Conservation (phyloP, 2,113 vertebrate genomes). For the Phoenicopterus ruber region DNA sequence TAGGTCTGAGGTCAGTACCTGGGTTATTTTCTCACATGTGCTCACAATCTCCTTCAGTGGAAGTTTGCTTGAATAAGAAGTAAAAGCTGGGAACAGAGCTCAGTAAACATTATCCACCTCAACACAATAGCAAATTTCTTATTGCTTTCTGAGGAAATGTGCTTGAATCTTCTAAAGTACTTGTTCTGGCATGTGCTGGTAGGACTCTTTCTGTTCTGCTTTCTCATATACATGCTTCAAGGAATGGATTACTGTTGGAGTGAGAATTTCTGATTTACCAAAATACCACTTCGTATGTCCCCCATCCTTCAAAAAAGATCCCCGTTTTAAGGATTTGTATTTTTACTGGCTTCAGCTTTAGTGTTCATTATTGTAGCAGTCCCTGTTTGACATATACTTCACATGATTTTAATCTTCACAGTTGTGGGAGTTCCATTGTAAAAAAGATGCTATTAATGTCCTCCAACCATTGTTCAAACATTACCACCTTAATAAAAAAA, state of each 20-base stretch:
- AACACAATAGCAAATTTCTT: background rate
- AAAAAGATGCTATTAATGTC: conserved; percentile 10
- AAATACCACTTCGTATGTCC: background rate
- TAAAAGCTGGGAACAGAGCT: background rate
- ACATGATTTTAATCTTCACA: conserved; percentile 1
- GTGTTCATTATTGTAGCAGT: background rate
- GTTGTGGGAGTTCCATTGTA: background rate
- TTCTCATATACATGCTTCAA: background rate
- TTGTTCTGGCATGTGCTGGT: background rate
- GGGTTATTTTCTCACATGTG: background rate
- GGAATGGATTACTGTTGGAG: background rate
- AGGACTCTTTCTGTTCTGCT: background rate
- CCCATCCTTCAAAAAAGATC: background rate
- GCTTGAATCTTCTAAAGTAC: background rate
- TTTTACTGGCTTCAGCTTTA: background rate
- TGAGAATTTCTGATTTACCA: background rate
- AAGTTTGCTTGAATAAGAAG: background rate
- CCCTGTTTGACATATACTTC: background rate
- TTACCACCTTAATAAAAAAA: background rate
- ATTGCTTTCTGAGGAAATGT: background rate
- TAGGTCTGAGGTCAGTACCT: conserved; percentile 22
- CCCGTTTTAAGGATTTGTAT: background rate
- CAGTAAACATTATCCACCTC: background rate
- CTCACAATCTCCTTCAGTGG: background rate
- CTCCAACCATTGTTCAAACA: background rate